Conservation (phyloP, 2,797 vertebrate species). For the Dermochelys coriacea region DNA sequence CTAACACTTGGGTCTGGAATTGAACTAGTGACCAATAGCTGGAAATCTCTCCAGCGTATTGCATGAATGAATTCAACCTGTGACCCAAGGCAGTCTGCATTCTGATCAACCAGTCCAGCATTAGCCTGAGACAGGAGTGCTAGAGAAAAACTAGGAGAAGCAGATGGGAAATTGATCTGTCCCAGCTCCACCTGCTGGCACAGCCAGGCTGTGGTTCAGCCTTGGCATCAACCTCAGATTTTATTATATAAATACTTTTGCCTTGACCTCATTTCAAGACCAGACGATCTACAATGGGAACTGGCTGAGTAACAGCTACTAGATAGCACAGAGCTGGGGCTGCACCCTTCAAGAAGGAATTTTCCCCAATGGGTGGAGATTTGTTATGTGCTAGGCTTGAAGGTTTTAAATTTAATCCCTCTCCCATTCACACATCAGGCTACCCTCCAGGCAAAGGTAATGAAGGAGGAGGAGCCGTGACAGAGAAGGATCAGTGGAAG, state of each 20-base stretch:
- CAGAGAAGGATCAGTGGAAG: neutral
- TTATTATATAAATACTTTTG: neutral
- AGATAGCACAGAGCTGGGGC: accelerated
- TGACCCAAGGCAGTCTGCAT: neutral
- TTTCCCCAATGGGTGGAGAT: neutral
- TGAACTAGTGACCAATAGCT: neutral
- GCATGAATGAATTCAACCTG: accelerated
- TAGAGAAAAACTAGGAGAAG: neutral
- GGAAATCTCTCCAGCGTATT: neutral
- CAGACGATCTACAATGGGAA: neutral
- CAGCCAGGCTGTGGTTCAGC: accelerated
- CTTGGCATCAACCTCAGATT: neutral
- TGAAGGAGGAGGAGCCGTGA: neutral
- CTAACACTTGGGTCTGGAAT: neutral
- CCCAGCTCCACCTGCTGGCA: neutral
- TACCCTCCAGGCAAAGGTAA: neutral
- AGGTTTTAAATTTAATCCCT: neutral
- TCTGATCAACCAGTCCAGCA: neutral
- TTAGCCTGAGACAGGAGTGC: neutral
- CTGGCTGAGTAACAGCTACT: neutral
- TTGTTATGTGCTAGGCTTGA: too few relatives aligned
- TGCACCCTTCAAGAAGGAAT: neutral
- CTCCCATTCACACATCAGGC: accelerated
- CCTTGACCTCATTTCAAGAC: neutral
- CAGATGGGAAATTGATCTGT: neutral